phyloP scores from a whole-genome alignment of 2,113 vertebrate species.

The Tringa solitaria region DNA sequence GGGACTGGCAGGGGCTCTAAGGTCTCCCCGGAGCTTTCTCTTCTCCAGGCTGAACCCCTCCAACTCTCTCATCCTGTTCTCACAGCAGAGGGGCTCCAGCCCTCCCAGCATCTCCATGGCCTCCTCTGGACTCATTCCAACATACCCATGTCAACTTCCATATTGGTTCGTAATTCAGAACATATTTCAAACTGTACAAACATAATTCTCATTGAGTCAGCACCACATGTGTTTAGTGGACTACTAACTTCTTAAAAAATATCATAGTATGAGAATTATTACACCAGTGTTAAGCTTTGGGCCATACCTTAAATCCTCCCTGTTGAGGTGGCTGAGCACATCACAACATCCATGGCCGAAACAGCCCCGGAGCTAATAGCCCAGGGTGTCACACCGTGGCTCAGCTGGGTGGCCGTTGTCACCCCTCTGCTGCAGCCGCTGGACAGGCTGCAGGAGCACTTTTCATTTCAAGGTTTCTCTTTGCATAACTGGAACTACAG shows the following conservation, averaged over 20 bases:
- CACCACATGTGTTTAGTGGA: not conserved
- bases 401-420: not conserved
- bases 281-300: not conserved
- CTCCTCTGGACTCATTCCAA: no score
- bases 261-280: not conserved
- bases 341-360: not conserved
- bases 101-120: no score
- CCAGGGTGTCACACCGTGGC: rapidly evolving
- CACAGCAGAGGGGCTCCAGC: no score
- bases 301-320: not conserved
- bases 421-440: rapidly evolving
- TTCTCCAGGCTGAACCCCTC: no score
- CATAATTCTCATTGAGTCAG: not conserved
- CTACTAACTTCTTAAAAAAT: not conserved
- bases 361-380: rapidly evolving
- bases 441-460: not conserved
- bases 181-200: not conserved
- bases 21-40: no score
- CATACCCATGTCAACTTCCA: no score
- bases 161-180: not conserved
- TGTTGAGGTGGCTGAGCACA: not conserved
- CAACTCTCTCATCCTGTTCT: no score
- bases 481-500: not conserved
- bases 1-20: no score
- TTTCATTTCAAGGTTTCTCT: not conserved